Evolutionary conservation across 1,140 invertebrate genomes (phyloP).

Genomic region (Zaprionus capensis): DNA sequence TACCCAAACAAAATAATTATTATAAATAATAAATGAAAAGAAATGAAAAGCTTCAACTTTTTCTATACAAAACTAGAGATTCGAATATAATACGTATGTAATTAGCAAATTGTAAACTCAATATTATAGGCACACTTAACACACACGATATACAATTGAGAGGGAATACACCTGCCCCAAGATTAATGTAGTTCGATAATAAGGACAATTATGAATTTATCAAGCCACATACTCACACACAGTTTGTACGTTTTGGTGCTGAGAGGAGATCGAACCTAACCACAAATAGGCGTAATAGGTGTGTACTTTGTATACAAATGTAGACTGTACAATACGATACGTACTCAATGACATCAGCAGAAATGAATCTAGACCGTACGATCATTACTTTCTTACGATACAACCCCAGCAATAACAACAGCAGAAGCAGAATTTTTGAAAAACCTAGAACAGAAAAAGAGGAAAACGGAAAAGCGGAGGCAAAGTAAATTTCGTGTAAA

Average conservation of each 20-base stretch:
- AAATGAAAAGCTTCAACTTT: conserved; percentile 55
- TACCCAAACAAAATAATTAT: conserved; percentile 66
- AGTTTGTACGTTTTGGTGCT: conserved; percentile 5
- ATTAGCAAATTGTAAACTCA: conserved; percentile 69
- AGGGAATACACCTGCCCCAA: neutral
- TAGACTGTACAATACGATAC: neutral
- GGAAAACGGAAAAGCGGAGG: conserved; percentile 35
- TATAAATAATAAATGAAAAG: conserved; percentile 31
- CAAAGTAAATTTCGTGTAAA: conserved; percentile 72
- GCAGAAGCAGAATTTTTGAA: conserved; percentile 18
- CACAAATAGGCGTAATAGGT: neutral
- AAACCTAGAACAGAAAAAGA: conserved; percentile 18
- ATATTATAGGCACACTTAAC: conserved; percentile 54
- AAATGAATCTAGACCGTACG: conserved; percentile 10
- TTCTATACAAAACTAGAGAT: conserved; percentile 68
- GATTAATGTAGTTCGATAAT: neutral
- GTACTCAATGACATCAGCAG: conserved; percentile 23
- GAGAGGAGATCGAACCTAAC: neutral
- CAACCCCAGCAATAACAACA: conserved; percentile 28
- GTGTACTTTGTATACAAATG: neutral
- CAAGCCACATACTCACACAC: conserved; percentile 20
- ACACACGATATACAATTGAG: conserved; percentile 13
- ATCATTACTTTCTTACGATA: conserved; percentile 24
- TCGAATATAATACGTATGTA: conserved; percentile 38
- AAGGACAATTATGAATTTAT: conserved; percentile 22